Evolutionary conservation across 2,797 vertebrate species (phyloP).

Genomic region (Aplochiton taeniatus): DNA sequence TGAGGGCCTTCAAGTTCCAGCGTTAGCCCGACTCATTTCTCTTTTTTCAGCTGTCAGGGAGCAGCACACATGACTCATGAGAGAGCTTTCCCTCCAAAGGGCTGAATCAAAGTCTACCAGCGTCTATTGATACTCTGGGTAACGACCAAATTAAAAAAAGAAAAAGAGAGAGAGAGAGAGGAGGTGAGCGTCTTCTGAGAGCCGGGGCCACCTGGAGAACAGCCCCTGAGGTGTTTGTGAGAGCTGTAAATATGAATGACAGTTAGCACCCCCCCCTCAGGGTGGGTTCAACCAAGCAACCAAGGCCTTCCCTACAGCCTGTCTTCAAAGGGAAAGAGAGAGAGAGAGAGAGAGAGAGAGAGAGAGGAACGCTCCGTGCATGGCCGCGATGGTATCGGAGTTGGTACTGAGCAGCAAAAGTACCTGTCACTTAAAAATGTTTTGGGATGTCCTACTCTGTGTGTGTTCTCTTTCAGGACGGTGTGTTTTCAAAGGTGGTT

Average conservation of each 20-base stretch:
- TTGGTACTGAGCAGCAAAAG: too few relatives aligned
- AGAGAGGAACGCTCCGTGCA: too few relatives aligned
- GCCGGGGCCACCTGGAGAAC: constrained; percentile 78
- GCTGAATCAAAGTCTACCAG: constrained; percentile 75
- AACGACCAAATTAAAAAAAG: constrained; percentile 8
- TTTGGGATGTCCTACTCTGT: not conserved
- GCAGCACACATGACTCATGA: constrained; percentile 73
- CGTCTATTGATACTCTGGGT: constrained; percentile 71
- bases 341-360: constrained; percentile 62
- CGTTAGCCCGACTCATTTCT: constrained; percentile 70
- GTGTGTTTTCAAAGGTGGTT: too few relatives aligned
- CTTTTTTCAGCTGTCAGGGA: constrained; percentile 6
- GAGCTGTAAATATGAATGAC: constrained; percentile 81
- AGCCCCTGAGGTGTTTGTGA: constrained; percentile 72
- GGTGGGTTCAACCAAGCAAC: constrained; percentile 62
- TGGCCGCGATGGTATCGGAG: too few relatives aligned
- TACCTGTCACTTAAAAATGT: constrained; percentile 7
- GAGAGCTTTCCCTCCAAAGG: constrained; percentile 56
- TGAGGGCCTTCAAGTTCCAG: constrained; percentile 78
- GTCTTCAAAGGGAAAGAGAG: constrained; percentile 66
- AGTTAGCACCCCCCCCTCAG: constrained; percentile 64
- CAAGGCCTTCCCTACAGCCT: constrained; percentile 57
- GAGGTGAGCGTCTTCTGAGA: constrained; percentile 71
- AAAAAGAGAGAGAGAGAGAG: constrained; percentile 24
- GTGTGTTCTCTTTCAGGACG: too few relatives aligned